Base-by-base conservation (phyloP, 2,888 invertebrate genomes). In the Rhamnusium bicolor region DNA sequence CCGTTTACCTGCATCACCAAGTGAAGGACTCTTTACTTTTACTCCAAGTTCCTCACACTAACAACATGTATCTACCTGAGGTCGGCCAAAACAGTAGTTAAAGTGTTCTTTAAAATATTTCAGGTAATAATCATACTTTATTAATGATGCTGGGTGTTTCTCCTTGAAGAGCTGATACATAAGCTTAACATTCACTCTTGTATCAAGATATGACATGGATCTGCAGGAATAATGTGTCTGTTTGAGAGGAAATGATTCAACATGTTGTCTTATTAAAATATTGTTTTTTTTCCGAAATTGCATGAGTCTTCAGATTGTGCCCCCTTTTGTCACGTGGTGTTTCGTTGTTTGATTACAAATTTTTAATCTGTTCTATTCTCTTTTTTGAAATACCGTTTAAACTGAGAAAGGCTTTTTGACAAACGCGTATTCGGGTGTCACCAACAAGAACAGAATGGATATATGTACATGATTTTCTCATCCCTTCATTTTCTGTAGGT, bases 1-100 rank as follows among this genome's bases (percentile, higher is more conserved):
- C 24, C 6, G 24, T 24, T 24, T 24, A 24, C 3, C 24, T 24
- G 24, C 24, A 24, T 5, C 24, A 24, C 24, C 24, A 24, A 24
- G 24, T 5, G 24, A 51, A 51, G 51, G 18, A 51, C 51, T 51
- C 18, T 51, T 51, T 4, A 51, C 18, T 51, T 51, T 51, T 8
- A 51, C 54, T 19, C 54, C 54, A 54, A 54, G 54, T 54, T 54
- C 21, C 21, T 54, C 21, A 21, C 24, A 54, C 10, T 54, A 21
- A 54, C n/a, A n/a, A n/a, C 18, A 54, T 54, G 21, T 16, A 19
- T 54, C 18, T 8, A n/a, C n/a, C n/a, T n/a, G n/a, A n/a, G n/a
- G n/a, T n/a, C n/a, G n/a, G n/a, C n/a, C n/a, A n/a, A n/a, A 19
- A 54, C 10, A 21, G 6, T 21, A 54, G 16, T 51, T 12, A 54